phyloP scores from a whole-genome alignment of 2,113 vertebrate species.

The Odontesthes bonariensis region DNA sequence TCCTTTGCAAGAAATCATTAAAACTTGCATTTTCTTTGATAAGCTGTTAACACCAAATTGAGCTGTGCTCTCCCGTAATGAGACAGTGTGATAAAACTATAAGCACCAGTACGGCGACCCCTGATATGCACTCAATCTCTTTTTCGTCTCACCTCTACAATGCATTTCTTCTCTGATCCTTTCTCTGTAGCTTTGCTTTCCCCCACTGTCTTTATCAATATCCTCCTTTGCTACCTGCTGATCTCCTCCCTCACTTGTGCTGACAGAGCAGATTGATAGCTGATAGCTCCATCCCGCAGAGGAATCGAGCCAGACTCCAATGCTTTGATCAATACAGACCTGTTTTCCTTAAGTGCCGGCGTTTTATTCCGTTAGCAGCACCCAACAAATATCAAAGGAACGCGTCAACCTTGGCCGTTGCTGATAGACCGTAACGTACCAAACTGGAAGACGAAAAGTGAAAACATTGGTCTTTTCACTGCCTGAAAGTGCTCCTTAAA shows the following conservation, averaged over 20 bases:
- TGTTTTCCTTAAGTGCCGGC: conserved; percentile 23
- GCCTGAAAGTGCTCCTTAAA: conserved; percentile 1
- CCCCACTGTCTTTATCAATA: conserved; percentile 47
- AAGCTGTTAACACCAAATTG: background rate
- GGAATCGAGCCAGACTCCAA: conserved; percentile 14
- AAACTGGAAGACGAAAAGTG: background rate
- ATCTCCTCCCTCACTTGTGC: conserved; percentile 37
- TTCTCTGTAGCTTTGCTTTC: conserved; percentile 3
- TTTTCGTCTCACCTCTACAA: too few relatives aligned
- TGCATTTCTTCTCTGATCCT: background rate
- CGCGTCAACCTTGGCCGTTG: background rate
- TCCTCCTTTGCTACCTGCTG: conserved; percentile 36
- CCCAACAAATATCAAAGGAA: conserved; percentile 10
- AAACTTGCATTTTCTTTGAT: conserved; percentile 20
- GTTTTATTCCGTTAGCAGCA: conserved; percentile 20
- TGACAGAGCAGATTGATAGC: conserved; percentile 54
- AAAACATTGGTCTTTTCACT: conserved; percentile 1
- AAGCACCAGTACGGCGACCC: conserved; percentile 35
- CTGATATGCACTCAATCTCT: conserved; percentile 13
- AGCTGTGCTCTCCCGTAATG: conserved; percentile 22
- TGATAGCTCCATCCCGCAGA: conserved; percentile 30
- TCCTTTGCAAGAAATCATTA: conserved; percentile 14
- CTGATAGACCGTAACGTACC: conserved; percentile 4
- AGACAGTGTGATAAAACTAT: conserved; percentile 38
- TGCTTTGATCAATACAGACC: conserved; percentile 57